These are phyloP conservation scores for Melitaea athalia DNA, from an alignment of 2,888 invertebrate genomes.

Conservation along the genomic window DNA sequence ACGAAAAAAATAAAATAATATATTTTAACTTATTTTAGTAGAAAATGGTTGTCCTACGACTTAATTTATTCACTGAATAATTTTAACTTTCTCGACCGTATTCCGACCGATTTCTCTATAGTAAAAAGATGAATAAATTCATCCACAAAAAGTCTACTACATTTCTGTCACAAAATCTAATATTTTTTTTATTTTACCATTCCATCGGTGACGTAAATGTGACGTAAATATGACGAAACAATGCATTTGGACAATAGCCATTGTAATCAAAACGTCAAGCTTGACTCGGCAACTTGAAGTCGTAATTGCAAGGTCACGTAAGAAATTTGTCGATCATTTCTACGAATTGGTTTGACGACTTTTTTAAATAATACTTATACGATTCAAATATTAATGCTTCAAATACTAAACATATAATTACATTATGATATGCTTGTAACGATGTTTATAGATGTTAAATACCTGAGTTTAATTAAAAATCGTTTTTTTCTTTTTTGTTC, in stretches of 20 bases:
- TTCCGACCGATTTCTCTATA: no score
- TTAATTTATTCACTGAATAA: no score
- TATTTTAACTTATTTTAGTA: no score
- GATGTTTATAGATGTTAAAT: neutral
- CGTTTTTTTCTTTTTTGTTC: neutral
- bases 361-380: neutral
- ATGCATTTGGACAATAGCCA: conserved; percentile 58
- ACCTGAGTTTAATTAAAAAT: neutral
- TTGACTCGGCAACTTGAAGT: conserved; percentile 34
- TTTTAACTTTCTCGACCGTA: neutral
- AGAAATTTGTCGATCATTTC: conserved; percentile 15
- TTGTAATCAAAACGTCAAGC: conserved; percentile 48
- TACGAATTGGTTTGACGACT: neutral
- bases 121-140: neutral
- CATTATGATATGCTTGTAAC: no score
- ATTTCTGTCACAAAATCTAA: conserved; percentile 1
- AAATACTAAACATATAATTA: no score
- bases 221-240: conserved; percentile 34
- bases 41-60: no score
- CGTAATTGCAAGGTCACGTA: conserved; percentile 34
- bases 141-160: neutral
- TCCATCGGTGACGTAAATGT: conserved; percentile 27
- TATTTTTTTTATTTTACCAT: conserved; percentile 23
- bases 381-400: neutral
- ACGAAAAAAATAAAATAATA: no score